These are phyloP conservation scores for Orbicella faveolata DNA, from an alignment of 64 coral and sea anemone genomes.

Conservation along the genomic window DNA sequence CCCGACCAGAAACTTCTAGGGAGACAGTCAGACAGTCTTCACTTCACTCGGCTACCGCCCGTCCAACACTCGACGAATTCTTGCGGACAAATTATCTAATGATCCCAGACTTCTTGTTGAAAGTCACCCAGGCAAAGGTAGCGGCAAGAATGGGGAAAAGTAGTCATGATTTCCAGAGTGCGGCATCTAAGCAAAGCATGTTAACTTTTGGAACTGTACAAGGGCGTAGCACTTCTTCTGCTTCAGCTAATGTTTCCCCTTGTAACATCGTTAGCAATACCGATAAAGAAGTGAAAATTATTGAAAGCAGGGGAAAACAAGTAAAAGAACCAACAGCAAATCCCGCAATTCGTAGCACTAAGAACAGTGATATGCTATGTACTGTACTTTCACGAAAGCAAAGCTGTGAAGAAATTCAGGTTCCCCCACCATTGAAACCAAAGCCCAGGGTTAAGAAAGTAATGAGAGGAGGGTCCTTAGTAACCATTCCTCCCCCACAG, in stretches of 20 bases:
- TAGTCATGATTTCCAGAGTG: background rate
- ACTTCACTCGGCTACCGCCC: constrained; percentile 46
- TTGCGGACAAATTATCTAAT: constrained; percentile 62
- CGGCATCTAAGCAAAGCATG: background rate
- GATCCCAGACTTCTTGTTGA: constrained; percentile 26
- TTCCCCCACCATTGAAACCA: constrained; percentile 15
- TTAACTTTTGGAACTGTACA: too few relatives aligned
- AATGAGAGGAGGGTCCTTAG: constrained; percentile 63
- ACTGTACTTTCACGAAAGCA: background rate
- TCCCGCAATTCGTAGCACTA: background rate
- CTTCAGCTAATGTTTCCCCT: background rate
- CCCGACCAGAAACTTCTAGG: background rate
- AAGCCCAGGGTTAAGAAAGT: constrained; percentile 70
- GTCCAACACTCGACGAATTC: constrained; percentile 73
- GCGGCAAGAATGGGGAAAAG: background rate
- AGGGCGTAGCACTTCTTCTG: background rate
- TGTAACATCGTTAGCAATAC: background rate
- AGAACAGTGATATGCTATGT: background rate
- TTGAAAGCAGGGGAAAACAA: background rate
- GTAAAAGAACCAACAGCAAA: background rate
- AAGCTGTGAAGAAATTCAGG: background rate
- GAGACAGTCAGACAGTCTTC: background rate
- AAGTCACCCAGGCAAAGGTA: constrained; percentile 19
- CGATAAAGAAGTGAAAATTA: background rate
- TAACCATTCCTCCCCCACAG: constrained; percentile 65